Conservation (phyloP, 2,113 vertebrate species). For the Caretta caretta region DNA sequence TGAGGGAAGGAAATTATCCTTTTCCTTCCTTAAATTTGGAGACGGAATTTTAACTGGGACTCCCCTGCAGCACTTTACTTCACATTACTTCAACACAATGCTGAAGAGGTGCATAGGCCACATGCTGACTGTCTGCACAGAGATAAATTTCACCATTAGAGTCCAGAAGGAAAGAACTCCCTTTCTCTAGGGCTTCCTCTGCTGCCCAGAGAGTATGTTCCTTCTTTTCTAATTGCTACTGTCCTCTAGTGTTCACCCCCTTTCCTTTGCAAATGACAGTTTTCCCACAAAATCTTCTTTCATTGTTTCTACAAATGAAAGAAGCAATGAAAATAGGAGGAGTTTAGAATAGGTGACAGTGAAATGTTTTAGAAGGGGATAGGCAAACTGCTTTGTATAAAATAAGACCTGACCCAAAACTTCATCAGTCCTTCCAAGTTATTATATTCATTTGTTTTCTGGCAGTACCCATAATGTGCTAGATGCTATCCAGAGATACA, state of each 20-base stretch:
- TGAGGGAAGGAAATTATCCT: background rate
- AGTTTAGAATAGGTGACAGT: background rate
- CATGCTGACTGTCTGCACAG: background rate
- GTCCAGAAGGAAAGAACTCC: background rate
- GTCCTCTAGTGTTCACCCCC: fast-evolving
- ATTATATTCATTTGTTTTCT: background rate
- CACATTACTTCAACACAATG: background rate
- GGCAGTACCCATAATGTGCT: background rate
- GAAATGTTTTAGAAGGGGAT: background rate
- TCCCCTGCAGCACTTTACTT: background rate
- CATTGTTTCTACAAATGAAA: conserved; percentile 15
- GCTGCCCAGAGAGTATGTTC: fast-evolving
- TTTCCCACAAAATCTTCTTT: background rate
- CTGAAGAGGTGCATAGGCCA: background rate
- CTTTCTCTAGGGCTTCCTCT: background rate
- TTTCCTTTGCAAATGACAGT: background rate
- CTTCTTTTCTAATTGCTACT: background rate
- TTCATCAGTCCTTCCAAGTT: too few relatives aligned
- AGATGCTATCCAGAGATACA: background rate
- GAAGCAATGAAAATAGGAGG: conserved; percentile 13
- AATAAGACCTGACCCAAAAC: background rate
- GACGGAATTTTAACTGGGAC: background rate
- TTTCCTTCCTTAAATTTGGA: background rate
- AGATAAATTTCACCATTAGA: background rate
- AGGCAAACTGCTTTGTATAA: background rate